phyloP scores from a whole-genome alignment of 2,797 vertebrate genomes.

The Diplodus sargus region DNA sequence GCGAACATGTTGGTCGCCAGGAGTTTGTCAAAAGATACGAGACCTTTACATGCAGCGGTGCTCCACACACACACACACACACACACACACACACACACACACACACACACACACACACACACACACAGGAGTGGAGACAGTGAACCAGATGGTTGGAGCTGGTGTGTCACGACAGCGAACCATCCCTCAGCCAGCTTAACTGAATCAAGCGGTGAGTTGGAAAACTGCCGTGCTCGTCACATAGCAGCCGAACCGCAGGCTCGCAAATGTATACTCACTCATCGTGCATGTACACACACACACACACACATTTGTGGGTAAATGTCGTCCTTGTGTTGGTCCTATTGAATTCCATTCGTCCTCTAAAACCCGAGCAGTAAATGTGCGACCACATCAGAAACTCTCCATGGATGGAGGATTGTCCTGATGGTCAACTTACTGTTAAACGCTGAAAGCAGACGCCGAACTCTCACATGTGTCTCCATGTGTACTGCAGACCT shows the following conservation, averaged over 20 bases:
- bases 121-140: not conserved
- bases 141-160: constrained; percentile 37
- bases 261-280: not conserved
- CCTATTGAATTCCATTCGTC: constrained; percentile 14
- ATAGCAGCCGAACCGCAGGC: constrained; percentile 42
- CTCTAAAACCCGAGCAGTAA: constrained; percentile 15
- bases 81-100: not conserved
- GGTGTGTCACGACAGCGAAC: constrained; percentile 38
- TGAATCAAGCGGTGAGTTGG: constrained; percentile 38
- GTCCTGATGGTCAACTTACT: not conserved
- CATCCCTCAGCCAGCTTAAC: constrained; percentile 44
- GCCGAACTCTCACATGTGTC: constrained; percentile 17
- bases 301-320: not conserved
- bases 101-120: not conserved
- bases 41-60: not conserved
- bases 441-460: constrained; percentile 26
- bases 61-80: not conserved
- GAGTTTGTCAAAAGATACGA: not conserved
- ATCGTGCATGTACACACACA: constrained; percentile 5
- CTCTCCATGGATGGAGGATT: not conserved
- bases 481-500: not conserved
- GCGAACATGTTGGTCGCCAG: not conserved
- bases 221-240: constrained; percentile 47
- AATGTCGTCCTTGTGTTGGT: constrained; percentile 16
- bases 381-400: constrained; percentile 31